Evolutionary conservation across 2,113 vertebrate genomes (phyloP).

Genomic region (Eulemur rufifrons): DNA sequence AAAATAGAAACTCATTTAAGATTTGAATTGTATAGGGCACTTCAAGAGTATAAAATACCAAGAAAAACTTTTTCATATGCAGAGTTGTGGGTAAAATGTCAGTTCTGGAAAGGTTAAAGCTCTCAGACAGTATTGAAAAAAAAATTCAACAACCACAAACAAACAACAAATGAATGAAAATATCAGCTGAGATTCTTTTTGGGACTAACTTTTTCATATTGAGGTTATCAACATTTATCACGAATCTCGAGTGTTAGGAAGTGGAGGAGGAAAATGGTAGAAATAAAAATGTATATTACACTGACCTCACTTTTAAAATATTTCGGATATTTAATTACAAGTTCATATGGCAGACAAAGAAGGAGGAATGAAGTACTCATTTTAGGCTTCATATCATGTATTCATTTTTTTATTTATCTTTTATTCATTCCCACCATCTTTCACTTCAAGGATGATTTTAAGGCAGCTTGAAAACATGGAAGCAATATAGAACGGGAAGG

Average conservation of each 20-base stretch:
- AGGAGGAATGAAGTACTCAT: not conserved
- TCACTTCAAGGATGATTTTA: not conserved
- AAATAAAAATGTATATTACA: not conserved
- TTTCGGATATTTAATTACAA: not conserved
- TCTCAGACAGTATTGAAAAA: slow-evolving; percentile 59
- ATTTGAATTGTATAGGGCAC: slow-evolving; percentile 63
- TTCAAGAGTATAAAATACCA: slow-evolving; percentile 72
- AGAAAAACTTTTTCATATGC: slow-evolving; percentile 71
- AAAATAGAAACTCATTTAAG: slow-evolving; percentile 54
- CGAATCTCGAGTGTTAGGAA: not conserved
- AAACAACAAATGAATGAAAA: not conserved
- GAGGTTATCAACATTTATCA: not conserved
- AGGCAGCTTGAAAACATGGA: not conserved
- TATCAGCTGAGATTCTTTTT: not conserved
- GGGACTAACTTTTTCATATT: not conserved
- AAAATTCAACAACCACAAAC: not conserved
- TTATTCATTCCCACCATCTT: not conserved
- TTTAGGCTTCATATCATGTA: not conserved
- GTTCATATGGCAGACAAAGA: not conserved
- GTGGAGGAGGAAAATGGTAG: not conserved
- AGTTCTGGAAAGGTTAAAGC: slow-evolving; percentile 65
- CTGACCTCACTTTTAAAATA: not conserved
- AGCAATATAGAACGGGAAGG: not conserved
- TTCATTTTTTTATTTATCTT: not conserved
- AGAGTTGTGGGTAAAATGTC: slow-evolving; percentile 72